Evolutionary conservation across 2,888 invertebrate species (phyloP).

Genomic region (Apamea anceps): DNA sequence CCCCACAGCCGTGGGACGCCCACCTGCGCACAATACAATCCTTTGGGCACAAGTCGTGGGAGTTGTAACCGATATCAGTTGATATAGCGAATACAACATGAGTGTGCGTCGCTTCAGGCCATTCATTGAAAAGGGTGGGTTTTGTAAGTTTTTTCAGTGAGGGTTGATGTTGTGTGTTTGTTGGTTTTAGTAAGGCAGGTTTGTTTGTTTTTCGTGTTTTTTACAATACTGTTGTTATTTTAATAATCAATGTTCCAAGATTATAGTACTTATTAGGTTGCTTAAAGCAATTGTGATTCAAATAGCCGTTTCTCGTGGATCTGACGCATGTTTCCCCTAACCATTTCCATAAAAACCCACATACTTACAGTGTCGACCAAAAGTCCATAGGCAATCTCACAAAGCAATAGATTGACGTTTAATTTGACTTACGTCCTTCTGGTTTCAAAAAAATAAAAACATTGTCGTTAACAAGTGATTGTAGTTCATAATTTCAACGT

Average conservation of each 20-base stretch:
- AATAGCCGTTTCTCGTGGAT: not conserved
- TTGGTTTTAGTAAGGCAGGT: not conserved
- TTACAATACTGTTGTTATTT: not conserved
- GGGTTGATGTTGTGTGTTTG: conserved; percentile 10
- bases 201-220: not conserved
- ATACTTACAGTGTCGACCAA: too few species aligned
- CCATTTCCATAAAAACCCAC: not conserved
- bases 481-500: too few species aligned
- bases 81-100: conserved; percentile 12
- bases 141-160: conserved; percentile 5
- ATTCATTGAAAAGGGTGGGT: not conserved
- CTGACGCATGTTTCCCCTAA: too few species aligned
- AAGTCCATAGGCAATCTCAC: too few species aligned
- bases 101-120: conserved; percentile 46
- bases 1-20: conserved; percentile 37
- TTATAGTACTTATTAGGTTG: not conserved
- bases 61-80: conserved; percentile 43
- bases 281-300: not conserved
- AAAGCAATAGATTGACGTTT: too few species aligned
- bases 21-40: conserved; percentile 55
- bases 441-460: too few species aligned
- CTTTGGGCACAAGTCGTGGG: conserved; percentile 49
- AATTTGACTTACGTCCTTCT: too few species aligned
- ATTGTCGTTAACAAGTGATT: too few species aligned
- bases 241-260: not conserved